Percentiles rank a stretch among this genome's conserved stretches.
Conservation (phyloP, 1,140 invertebrate genomes). For the Eulimnadia texana region DNA sequence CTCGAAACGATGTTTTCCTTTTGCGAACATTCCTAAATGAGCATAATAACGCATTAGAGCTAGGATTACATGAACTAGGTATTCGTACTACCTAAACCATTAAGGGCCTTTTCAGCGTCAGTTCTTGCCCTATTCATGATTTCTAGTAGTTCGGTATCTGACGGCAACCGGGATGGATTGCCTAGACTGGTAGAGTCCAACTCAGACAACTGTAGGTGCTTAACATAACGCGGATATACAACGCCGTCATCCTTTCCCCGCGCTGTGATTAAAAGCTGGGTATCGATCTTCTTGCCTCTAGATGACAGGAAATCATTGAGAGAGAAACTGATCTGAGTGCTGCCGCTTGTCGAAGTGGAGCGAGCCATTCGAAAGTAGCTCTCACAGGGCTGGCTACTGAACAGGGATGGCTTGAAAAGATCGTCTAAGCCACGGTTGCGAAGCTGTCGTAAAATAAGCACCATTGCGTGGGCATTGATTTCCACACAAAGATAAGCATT, state of each 20-base stretch:
- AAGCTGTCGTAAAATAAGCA: background rate
- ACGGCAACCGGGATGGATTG: background rate
- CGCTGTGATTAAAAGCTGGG: background rate
- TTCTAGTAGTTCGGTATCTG: background rate
- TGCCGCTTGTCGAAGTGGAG: background rate
- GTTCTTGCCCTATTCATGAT: background rate
- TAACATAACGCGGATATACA: background rate
- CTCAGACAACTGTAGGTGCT: background rate
- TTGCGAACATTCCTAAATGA: no score
- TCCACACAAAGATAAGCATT: background rate
- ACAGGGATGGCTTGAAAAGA: background rate
- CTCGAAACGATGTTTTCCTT: no score
- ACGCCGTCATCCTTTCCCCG: background rate
- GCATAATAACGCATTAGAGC: background rate
- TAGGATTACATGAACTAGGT: background rate
- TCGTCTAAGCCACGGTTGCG: background rate
- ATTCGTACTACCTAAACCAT: background rate
- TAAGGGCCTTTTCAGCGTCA: background rate
- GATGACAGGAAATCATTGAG: background rate
- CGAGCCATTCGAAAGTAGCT: background rate
- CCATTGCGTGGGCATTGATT: background rate
- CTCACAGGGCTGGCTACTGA: background rate
- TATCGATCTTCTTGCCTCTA: background rate
- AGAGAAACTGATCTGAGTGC: background rate
- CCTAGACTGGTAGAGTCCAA: background rate